Conservation (phyloP, 2,113 vertebrate species). For the Anguilla rostrata region DNA sequence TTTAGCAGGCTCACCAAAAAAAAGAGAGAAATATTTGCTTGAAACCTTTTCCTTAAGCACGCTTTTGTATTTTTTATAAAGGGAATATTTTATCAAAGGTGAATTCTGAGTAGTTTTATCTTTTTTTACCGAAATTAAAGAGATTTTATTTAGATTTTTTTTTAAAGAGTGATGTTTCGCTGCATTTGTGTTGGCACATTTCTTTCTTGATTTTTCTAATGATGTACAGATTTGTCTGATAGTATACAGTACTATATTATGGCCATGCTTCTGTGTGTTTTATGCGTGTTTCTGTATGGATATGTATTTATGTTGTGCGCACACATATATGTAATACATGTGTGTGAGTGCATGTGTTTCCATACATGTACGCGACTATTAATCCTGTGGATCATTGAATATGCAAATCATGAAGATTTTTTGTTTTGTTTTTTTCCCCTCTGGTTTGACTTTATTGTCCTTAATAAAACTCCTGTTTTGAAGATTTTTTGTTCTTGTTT, state of each 20-base stretch:
- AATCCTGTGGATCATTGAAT: constrained; percentile 41
- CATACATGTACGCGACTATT: constrained; percentile 27
- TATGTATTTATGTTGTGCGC: constrained; percentile 11
- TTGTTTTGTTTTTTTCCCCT: background rate
- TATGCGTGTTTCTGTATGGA: constrained; percentile 9
- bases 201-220: constrained; percentile 35
- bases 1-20: constrained; percentile 66
- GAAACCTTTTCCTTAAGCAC: constrained; percentile 81
- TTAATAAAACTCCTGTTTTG: constrained; percentile 12
- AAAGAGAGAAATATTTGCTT: constrained; percentile 48
- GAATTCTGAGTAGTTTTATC: constrained; percentile 69
- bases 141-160: background rate
- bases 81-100: constrained; percentile 79
- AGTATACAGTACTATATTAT: background rate
- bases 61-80: constrained; percentile 86
- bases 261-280: background rate
- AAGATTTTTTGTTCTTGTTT: background rate
- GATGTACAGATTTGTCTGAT: constrained; percentile 12
- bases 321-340: constrained; percentile 15
- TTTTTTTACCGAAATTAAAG: background rate
- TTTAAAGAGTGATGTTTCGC: background rate
- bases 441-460: constrained; percentile 9
- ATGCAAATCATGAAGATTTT: constrained; percentile 30
- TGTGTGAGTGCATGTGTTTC: background rate
- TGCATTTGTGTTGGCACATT: constrained; percentile 69